Evolutionary conservation across 2,797 vertebrate genomes (phyloP), one percentile per base, ranked within the genome.

Genomic region (Chaetodon trifasciatus): DNA sequence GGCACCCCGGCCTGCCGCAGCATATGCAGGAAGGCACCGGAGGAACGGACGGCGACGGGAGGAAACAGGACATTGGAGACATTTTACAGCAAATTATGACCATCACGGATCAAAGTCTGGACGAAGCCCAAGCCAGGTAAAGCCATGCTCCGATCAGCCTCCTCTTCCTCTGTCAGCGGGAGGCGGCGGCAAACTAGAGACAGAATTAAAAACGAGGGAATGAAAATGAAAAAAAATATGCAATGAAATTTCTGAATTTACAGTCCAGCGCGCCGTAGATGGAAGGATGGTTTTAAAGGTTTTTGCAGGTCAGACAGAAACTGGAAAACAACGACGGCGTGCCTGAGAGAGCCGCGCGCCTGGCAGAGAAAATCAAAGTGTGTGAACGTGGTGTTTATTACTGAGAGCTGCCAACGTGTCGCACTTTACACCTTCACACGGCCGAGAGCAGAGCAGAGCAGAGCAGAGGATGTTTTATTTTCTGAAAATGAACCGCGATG

Each of bases 61-160:
- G 98, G 50, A 99, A 99, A 86, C 97, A 98, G 95, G 98, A 99
- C 97, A 98, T 99, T 88, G 98, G 98, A 94, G 98, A 99, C 97
- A 99, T 98, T 95, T 96, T 98, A 94, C 98, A 98, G 95, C 97
- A 98, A 92, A 99, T 99, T 80, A 99, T 99, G 98, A 98, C 98
- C 96, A 99, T 98, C 95, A 99, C 98, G 69, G 98, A 99, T 88
- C 98, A 99, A 95, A 99, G 97, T 95, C 96, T 99, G 96, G 98
- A 99, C 81, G 98, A 99, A 92, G 97, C 97, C 77, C 98, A 99
- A 95, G 97, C 98, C 96, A 98, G 97, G 98, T 98, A 96, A 92
- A 71, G 10, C 74, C 3, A 15, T 24, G 47, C 21, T 52, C 52
- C 40, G 17, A n/a, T 6, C 47, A 49, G 19, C 44, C 49, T 37